These are phyloP conservation scores for Helostoma temminkii DNA, from an alignment of 2,797 vertebrate species.

Conservation along the genomic window DNA sequence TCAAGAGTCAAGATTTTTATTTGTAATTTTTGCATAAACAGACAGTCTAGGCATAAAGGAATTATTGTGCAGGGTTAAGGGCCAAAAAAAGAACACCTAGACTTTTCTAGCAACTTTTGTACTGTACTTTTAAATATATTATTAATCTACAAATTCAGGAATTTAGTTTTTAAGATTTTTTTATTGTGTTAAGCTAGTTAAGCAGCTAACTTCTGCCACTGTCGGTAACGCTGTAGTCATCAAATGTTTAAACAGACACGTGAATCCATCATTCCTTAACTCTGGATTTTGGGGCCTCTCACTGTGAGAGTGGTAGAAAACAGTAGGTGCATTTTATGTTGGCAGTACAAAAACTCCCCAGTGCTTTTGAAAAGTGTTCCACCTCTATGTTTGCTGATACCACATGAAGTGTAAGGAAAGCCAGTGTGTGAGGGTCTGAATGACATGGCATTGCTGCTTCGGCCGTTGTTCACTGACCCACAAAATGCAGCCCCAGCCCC, in stretches of 20 bases:
- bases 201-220: constrained; percentile 12
- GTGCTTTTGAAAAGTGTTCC: constrained; percentile 69
- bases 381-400: constrained; percentile 81
- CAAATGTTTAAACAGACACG: constrained; percentile 35
- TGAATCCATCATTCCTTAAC: constrained; percentile 70
- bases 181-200: no score
- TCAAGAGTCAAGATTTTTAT: no score
- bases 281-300: constrained; percentile 41
- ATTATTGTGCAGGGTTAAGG: no score
- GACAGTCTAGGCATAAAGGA: no score
- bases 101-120: constrained; percentile 2
- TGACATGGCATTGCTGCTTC: constrained; percentile 78
- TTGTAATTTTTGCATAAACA: no score
- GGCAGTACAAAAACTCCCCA: constrained; percentile 64
- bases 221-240: constrained; percentile 5
- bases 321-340: constrained; percentile 71
- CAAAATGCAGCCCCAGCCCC: constrained; percentile 82
- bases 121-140: no score
- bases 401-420: constrained; percentile 73
- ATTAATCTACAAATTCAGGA: no score
- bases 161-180: no score
- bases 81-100: no score
- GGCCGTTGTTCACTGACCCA: constrained; percentile 83
- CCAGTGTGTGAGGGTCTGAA: constrained; percentile 67
- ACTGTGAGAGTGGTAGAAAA: constrained; percentile 61